Conservation (phyloP, 1,140 invertebrate species). For the Charaxes varanes region DNA sequence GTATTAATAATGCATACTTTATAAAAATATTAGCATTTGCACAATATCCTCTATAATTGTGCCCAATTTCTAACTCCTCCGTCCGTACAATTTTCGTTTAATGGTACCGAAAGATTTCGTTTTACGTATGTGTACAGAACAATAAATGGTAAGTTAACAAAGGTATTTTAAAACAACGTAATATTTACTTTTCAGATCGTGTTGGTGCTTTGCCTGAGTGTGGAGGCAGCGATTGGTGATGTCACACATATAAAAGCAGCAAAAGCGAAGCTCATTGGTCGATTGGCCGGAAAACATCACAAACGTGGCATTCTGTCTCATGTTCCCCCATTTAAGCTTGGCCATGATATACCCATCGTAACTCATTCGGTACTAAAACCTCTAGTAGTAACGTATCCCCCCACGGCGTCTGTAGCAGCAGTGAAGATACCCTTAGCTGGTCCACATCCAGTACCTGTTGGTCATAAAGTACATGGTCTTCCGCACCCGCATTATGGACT, state of each 20-base stretch:
- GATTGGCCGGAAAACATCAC: slow-evolving; percentile 44
- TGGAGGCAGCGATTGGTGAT: slow-evolving; percentile 35
- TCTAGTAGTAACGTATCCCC: slow-evolving; percentile 63
- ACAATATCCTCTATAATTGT: no score
- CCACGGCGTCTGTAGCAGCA: slow-evolving; percentile 54
- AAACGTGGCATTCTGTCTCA: slow-evolving; percentile 59
- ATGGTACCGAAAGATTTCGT: no score
- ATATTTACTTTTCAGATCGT: slow-evolving; percentile 61
- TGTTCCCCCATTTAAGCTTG: slow-evolving; percentile 62
- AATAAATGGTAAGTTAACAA: slow-evolving; percentile 2
- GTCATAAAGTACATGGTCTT: slow-evolving; percentile 42
- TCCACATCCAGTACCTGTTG: slow-evolving; percentile 41
- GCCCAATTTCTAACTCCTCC: no score
- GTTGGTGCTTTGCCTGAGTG: slow-evolving; percentile 41
- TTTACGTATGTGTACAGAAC: not conserved
- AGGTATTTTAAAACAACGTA: no score
- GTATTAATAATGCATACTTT: no score
- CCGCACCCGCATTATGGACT: slow-evolving; percentile 56
- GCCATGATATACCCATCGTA: slow-evolving; percentile 61
- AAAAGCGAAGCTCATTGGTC: slow-evolving; percentile 39
- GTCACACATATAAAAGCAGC: slow-evolving; percentile 45
- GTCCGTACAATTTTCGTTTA: no score
- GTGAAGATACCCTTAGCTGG: slow-evolving; percentile 61
- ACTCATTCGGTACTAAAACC: slow-evolving; percentile 68
- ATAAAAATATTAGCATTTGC: no score